Evolutionary conservation across 2,797 vertebrate genomes (phyloP).

Genomic region (Channallabes apus): DNA sequence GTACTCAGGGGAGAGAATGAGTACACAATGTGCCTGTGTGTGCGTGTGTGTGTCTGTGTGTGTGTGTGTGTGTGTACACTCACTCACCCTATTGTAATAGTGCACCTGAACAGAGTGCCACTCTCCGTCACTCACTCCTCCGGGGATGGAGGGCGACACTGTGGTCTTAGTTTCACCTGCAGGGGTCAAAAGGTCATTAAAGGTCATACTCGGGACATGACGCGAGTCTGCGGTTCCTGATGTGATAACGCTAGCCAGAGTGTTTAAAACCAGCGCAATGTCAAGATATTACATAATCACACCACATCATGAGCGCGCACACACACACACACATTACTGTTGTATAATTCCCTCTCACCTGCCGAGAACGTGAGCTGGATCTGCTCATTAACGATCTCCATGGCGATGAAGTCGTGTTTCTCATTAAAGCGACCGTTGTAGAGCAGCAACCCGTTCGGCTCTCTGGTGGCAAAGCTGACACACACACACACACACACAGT

Average conservation of each 20-base stretch:
- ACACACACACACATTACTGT: neutral
- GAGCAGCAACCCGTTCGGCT: conserved; percentile 83
- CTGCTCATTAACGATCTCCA: conserved; percentile 90
- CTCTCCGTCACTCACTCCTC: conserved; percentile 91
- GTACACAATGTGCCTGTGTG: neutral
- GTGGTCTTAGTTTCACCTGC: conserved; percentile 89
- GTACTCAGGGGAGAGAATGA: neutral
- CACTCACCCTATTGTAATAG: conserved; percentile 91
- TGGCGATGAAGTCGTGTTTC: conserved; percentile 91
- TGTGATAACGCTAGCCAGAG: neutral
- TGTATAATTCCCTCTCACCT: conserved; percentile 67
- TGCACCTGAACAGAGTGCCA: conserved; percentile 90
- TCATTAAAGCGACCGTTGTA: conserved; percentile 97
- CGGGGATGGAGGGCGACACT: conserved; percentile 81
- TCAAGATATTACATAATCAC: neutral
- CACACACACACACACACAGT: neutral
- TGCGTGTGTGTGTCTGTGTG: conserved; percentile 31
- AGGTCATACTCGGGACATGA: neutral
- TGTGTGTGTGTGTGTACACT: neutral
- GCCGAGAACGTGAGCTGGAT: conserved; percentile 91
- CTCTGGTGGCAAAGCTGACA: conserved; percentile 88
- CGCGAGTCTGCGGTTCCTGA: too few species aligned
- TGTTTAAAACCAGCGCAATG: neutral
- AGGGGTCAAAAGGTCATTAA: conserved; percentile 34
- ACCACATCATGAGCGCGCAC: neutral